Evolutionary conservation across 2,888 invertebrate genomes (phyloP).

Genomic region (Brenthis daphne): DNA sequence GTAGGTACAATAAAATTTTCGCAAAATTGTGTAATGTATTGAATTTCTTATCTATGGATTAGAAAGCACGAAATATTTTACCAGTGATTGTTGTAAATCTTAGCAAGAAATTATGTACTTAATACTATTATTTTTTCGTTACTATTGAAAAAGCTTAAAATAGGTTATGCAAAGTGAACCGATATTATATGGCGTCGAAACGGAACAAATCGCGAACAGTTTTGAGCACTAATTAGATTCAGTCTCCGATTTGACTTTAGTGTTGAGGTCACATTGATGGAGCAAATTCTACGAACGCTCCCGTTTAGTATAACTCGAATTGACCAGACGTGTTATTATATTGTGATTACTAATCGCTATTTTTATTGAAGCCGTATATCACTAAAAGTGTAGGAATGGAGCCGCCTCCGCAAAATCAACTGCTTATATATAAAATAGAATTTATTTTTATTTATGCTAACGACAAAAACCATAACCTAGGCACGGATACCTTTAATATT

Average conservation of each 20-base stretch:
- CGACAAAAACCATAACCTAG: background rate
- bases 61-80: background rate
- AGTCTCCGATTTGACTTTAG: constrained; percentile 48
- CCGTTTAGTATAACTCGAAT: constrained; percentile 52
- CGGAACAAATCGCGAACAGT: constrained; percentile 30
- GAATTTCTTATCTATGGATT: background rate
- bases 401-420: background rate
- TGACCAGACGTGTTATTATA: constrained; percentile 64
- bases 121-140: too few relatives aligned
- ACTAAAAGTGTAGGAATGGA: constrained; percentile 6
- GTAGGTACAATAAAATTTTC: too few relatives aligned
- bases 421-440: background rate
- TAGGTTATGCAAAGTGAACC: constrained; percentile 15
- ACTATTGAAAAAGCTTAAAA: background rate
- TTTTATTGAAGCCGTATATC: constrained; percentile 43
- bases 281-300: constrained; percentile 61
- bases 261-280: constrained; percentile 61
- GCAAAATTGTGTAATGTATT: background rate
- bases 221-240: constrained; percentile 41
- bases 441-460: background rate
- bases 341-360: constrained; percentile 59
- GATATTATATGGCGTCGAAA: constrained; percentile 24
- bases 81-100: too few relatives aligned
- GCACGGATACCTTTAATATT: too few relatives aligned
- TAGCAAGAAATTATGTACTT: too few relatives aligned